Evolutionary conservation across 2,888 invertebrate genomes (phyloP).

Genomic region (Rhopalosiphum nymphaeae): DNA sequence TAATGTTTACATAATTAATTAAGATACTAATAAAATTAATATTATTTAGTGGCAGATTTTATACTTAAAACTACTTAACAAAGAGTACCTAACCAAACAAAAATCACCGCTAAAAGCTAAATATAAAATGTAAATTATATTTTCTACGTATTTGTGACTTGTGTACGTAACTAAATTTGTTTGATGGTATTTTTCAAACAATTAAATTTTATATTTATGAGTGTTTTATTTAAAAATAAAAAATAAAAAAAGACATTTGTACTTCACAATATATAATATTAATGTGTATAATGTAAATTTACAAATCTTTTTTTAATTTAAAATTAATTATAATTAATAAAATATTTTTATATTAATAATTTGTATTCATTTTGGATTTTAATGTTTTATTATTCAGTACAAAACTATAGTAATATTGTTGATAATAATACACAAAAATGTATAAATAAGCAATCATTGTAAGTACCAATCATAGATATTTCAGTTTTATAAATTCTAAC

Average conservation of each 20-base stretch:
- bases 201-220: background rate
- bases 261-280: background rate
- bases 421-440: too few relatives aligned
- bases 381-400: background rate
- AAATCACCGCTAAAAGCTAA: background rate
- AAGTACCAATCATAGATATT: background rate
- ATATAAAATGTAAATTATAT: background rate
- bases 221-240: background rate
- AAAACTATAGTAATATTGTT: background rate
- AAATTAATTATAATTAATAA: background rate
- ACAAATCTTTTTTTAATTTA: background rate
- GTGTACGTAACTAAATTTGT: background rate
- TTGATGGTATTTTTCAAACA: background rate
- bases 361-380: background rate
- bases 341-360: background rate
- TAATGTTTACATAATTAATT: too few relatives aligned
- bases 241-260: background rate
- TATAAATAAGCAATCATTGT: background rate
- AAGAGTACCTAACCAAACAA: too few relatives aligned
- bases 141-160: background rate
- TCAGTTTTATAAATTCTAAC: background rate
- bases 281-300: background rate
- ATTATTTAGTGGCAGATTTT: too few relatives aligned
- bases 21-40: too few relatives aligned
- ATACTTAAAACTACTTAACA: too few relatives aligned